Evolutionary conservation across 2,888 invertebrate genomes (phyloP), one percentile per base, ranked within the genome.

Genomic region (Homarus gammarus): DNA sequence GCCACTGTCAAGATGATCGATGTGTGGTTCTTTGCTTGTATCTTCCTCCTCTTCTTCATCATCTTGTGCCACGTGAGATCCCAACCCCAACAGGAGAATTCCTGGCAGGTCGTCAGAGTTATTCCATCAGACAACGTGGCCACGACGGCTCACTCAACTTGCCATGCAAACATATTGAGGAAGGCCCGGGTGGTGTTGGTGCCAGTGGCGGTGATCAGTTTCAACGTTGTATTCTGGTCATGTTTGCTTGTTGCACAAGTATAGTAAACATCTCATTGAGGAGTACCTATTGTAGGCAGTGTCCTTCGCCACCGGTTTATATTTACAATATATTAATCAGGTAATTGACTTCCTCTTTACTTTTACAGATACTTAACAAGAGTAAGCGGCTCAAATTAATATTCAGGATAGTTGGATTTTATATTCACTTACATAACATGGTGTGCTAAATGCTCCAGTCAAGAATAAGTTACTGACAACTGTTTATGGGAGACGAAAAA

Each of bases 21-120:
- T 27, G 27, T 64, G 3, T 64, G 64, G 64, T 64, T 64, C 64
- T 64, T 64, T 27, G n/a, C n/a, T 27, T 64, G 64, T 12, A 64
- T 64, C 64, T 27, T 64, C 64, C 64, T 64, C 64, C 27, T 64
- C 15, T 64, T 64, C 64, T 64, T 22, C 27, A 64, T 64, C 64
- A 64, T 64, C 64, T 27, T 64, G 2, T 64, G 3, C 64, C 64
- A 64, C 64, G 64, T 64, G 27, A 27, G 8, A 8, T n/a, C 27
- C 6, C 27, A 64, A 2, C 64, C n/a, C 64, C 64, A 18, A 22
- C 18, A 15, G 12, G 56, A 56, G 12, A 56, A 56, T 22, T 18
- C 22, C 56, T 5, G 18, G 15, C 12, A 56, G 22, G 56, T 56
- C 18, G 22, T 18, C 56, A 12, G 0, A 18, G 56, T 56, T 15